These are phyloP conservation scores for Ceriagrion tenellum DNA, from an alignment of 2,888 invertebrate species.

Conservation along the genomic window DNA sequence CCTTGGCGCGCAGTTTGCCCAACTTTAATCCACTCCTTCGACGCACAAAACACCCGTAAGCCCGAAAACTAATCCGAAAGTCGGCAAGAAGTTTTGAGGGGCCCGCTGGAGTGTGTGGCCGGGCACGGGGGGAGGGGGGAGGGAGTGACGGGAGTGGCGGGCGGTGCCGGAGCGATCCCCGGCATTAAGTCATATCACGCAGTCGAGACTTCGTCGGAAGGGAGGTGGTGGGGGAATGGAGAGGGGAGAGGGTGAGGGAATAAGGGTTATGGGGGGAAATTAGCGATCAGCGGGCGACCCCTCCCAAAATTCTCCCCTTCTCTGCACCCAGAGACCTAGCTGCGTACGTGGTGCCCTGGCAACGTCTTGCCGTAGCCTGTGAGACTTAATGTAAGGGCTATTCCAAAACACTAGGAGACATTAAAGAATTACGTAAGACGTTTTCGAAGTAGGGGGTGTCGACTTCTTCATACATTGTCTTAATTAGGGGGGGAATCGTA, in stretches of 20 bases:
- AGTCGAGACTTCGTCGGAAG: background rate
- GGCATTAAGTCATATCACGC: conserved; percentile 36
- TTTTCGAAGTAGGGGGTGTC: no score
- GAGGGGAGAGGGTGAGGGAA: background rate
- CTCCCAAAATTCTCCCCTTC: background rate
- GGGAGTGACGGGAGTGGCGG: background rate
- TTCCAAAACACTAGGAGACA: no score
- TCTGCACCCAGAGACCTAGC: background rate
- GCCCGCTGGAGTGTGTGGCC: background rate
- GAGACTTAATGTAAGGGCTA: no score
- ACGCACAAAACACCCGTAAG: conserved; percentile 35
- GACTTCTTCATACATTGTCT: no score
- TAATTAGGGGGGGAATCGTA: no score
- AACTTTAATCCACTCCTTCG: conserved; percentile 39
- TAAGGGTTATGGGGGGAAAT: background rate
- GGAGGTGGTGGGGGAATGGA: background rate
- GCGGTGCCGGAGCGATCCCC: background rate
- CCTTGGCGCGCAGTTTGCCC: conserved; percentile 31
- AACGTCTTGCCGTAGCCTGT: background rate
- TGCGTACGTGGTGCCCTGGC: background rate
- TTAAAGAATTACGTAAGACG: no score
- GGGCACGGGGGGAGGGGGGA: background rate
- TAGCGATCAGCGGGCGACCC: background rate
- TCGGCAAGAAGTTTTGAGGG: conserved; percentile 12
- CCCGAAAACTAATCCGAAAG: conserved; percentile 29